Conservation (phyloP, 2,113 vertebrate species). For the Datnioides undecimradiatus region DNA sequence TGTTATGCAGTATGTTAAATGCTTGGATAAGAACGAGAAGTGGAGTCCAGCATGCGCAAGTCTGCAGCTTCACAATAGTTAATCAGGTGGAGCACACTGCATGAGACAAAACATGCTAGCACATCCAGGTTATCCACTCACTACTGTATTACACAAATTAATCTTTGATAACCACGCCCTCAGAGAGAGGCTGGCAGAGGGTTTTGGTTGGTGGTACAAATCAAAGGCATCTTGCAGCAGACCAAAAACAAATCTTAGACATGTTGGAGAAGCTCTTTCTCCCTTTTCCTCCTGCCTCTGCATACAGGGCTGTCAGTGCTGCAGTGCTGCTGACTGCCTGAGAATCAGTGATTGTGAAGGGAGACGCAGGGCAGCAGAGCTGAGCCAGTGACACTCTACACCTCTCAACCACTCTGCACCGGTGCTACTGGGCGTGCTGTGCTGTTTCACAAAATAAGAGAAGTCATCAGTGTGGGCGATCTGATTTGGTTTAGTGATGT, state of each 20-base stretch:
- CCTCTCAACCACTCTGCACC: slow-evolving; percentile 27
- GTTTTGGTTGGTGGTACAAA: slow-evolving; percentile 2
- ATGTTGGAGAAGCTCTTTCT: background rate
- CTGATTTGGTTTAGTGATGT: background rate
- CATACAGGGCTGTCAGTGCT: slow-evolving; percentile 32
- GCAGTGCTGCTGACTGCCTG: slow-evolving; percentile 59
- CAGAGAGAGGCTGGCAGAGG: background rate
- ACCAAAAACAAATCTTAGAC: background rate
- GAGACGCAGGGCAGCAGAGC: slow-evolving; percentile 54
- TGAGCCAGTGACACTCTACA: slow-evolving; percentile 65
- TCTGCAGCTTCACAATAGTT: slow-evolving; percentile 19
- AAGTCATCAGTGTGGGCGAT: background rate
- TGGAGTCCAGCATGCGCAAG: slow-evolving; percentile 1
- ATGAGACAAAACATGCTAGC: background rate
- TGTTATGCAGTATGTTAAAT: background rate
- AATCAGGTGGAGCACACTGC: slow-evolving; percentile 22
- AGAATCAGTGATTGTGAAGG: slow-evolving; percentile 41
- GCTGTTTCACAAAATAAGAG: background rate
- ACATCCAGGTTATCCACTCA: background rate
- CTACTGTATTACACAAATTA: background rate
- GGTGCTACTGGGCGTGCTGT: background rate
- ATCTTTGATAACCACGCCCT: slow-evolving; percentile 3
- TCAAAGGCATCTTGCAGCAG: slow-evolving; percentile 38
- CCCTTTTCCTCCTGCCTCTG: background rate
- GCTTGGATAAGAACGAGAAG: background rate